Percentiles rank a stretch among this genome's conserved stretches.
Evolutionary conservation across 2,113 vertebrate species (phyloP).

Genomic region (Pygoscelis antarcticus): DNA sequence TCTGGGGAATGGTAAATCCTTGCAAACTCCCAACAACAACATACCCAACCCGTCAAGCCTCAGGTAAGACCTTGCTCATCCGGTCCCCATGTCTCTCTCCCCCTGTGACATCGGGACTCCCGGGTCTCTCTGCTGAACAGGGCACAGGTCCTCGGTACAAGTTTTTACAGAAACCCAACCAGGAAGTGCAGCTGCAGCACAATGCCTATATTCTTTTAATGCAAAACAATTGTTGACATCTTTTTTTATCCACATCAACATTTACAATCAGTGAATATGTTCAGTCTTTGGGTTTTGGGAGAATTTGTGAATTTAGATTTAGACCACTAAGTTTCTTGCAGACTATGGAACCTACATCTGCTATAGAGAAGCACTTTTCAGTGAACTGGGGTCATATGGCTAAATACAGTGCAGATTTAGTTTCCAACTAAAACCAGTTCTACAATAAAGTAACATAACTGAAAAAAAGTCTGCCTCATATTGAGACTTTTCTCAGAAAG

Average conservation of each 20-base stretch:
- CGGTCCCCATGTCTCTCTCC: not conserved
- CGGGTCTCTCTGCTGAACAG: not conserved
- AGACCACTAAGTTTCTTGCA: not conserved
- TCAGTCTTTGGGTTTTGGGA: not conserved
- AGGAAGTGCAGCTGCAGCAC: not conserved
- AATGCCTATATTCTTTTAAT: not conserved
- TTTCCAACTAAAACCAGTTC: not conserved
- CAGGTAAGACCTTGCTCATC: not conserved
- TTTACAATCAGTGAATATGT: not conserved
- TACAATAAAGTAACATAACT: not conserved
- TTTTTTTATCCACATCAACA: not conserved
- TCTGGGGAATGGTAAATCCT: not conserved
- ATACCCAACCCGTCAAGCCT: not conserved
- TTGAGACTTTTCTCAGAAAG: not conserved
- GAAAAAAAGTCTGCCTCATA: not conserved
- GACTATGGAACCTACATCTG: not conserved
- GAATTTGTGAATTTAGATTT: not conserved
- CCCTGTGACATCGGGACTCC: rapidly evolving
- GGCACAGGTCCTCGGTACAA: not conserved
- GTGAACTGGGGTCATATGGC: not conserved
- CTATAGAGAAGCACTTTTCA: not conserved
- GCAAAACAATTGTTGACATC: not conserved
- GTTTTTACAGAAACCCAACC: not conserved
- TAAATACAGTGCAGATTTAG: not conserved
- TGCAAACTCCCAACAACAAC: not conserved